These are phyloP conservation scores for Heterodera schachtii DNA, from an alignment of 1,140 invertebrate genomes.

Conservation along the genomic window DNA sequence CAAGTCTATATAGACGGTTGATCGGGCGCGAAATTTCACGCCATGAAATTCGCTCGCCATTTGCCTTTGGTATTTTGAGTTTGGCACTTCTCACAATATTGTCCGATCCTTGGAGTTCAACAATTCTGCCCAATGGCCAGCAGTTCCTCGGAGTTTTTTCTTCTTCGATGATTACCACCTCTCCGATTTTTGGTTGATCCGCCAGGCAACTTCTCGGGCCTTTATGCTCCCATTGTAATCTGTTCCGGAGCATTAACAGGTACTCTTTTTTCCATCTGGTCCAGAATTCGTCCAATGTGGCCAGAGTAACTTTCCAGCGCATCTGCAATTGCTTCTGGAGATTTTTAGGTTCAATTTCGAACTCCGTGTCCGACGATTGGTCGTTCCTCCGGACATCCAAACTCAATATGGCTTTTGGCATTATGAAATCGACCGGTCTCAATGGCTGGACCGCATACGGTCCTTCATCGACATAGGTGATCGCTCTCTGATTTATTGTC, in stretches of 20 bases:
- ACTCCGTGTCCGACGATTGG: too few species aligned
- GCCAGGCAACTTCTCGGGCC: background rate
- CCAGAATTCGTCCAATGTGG: background rate
- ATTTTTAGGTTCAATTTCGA: too few species aligned
- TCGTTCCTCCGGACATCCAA: too few species aligned
- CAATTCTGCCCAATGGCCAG: constrained; percentile 7
- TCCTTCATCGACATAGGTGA: background rate
- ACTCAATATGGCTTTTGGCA: background rate
- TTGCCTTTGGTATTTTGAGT: background rate
- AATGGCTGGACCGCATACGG: background rate
- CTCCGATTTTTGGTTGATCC: background rate
- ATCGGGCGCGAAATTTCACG: background rate
- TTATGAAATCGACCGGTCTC: background rate
- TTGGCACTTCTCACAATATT: background rate
- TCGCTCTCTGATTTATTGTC: background rate
- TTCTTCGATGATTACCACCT: background rate
- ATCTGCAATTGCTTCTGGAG: background rate
- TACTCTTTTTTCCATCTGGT: background rate
- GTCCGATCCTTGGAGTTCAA: background rate
- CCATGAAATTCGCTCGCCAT: too few species aligned
- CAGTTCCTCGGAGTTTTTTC: constrained; percentile 2
- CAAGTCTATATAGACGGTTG: background rate
- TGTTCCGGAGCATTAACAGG: background rate
- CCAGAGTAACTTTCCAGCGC: background rate
- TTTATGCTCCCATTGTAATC: background rate